A percentile compares a stretch with the other conserved stretches of the same genome.
Conservation (phyloP, 2,888 invertebrate genomes). For the Ectobius pallidus region DNA sequence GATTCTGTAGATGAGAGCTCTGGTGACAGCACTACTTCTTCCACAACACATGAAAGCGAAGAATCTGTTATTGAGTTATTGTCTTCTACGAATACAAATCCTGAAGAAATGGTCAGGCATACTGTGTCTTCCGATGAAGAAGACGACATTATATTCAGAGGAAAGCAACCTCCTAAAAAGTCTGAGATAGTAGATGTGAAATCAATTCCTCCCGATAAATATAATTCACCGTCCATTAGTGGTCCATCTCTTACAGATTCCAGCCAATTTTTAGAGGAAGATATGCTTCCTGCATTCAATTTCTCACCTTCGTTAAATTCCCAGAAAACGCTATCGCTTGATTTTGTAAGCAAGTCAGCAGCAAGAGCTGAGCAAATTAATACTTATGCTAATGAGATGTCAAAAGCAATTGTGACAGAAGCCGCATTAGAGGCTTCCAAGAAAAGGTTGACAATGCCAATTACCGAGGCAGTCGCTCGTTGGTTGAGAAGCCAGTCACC, state of each 20-base stretch:
- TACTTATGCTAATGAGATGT: constrained; percentile 33
- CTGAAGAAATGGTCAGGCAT: constrained; percentile 16
- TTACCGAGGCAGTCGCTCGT: constrained; percentile 64
- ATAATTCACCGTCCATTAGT: constrained; percentile 12
- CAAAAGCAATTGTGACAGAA: constrained; percentile 29
- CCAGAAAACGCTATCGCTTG: no score
- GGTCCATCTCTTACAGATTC: constrained; percentile 10
- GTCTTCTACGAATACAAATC: constrained; percentile 34
- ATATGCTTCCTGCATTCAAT: neutral
- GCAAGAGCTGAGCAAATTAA: neutral
- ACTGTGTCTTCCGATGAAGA: constrained; percentile 26
- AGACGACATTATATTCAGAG: constrained; percentile 22
- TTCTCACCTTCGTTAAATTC: neutral
- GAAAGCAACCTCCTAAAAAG: neutral
- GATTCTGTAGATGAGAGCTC: neutral
- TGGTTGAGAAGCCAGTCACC: constrained; percentile 57
- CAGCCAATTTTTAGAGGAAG: neutral
- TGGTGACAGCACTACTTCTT: constrained; percentile 21
- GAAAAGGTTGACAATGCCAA: constrained; percentile 50
- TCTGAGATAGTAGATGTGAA: neutral
- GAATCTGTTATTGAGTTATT: constrained; percentile 38
- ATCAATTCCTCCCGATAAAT: constrained; percentile 7
- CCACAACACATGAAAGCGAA: constrained; percentile 33
- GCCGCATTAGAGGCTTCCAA: constrained; percentile 22
- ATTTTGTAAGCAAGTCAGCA: no score